Evolutionary conservation across 2,888 invertebrate genomes (phyloP).

Genomic region (Drosophila mimica): DNA sequence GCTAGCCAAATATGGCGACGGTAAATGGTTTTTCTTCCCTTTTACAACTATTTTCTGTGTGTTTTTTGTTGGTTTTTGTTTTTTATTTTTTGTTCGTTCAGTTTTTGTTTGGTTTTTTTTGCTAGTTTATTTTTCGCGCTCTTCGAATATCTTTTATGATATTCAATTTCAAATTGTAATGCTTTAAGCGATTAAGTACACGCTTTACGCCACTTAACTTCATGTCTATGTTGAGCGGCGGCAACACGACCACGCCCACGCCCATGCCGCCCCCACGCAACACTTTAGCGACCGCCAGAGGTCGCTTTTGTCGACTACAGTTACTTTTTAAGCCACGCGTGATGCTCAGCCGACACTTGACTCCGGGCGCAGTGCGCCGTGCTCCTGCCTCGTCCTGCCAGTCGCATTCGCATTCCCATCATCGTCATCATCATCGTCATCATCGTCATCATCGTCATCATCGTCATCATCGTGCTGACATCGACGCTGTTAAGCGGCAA

Average conservation of each 20-base stretch:
- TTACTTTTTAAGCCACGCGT: conserved; percentile 68
- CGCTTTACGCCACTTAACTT: conserved; percentile 83
- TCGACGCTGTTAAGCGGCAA: conserved; percentile 75
- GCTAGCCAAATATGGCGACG: conserved; percentile 11
- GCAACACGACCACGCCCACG: not conserved
- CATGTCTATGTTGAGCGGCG: conserved; percentile 51
- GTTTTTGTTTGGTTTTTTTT: conserved; percentile 5
- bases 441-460: conserved; percentile 33
- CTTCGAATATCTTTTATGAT: conserved; percentile 77
- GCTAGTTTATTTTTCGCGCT: conserved; percentile 44
- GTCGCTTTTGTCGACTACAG: conserved; percentile 66
- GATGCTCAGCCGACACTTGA: conserved; percentile 67
- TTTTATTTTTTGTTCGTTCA: conserved; percentile 13
- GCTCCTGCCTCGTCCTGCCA: conserved; percentile 5
- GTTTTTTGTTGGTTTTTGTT: not conserved
- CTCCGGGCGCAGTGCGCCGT: conserved; percentile 23
- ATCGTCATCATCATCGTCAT: conserved; percentile 39
- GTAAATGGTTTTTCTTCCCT: conserved; percentile 27
- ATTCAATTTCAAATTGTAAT: conserved; percentile 82
- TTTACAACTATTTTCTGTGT: conserved; percentile 67
- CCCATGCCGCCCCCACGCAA: conserved; percentile 14
- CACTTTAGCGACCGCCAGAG: conserved; percentile 33
- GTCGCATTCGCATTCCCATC: conserved; percentile 20
- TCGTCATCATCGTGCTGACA: conserved; percentile 60
- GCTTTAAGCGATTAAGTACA: conserved; percentile 82